A percentile compares a stretch with the other conserved stretches of the same genome.
These are phyloP conservation scores for Anticlea derivata DNA, from an alignment of 2,888 invertebrate species.

Conservation along the genomic window DNA sequence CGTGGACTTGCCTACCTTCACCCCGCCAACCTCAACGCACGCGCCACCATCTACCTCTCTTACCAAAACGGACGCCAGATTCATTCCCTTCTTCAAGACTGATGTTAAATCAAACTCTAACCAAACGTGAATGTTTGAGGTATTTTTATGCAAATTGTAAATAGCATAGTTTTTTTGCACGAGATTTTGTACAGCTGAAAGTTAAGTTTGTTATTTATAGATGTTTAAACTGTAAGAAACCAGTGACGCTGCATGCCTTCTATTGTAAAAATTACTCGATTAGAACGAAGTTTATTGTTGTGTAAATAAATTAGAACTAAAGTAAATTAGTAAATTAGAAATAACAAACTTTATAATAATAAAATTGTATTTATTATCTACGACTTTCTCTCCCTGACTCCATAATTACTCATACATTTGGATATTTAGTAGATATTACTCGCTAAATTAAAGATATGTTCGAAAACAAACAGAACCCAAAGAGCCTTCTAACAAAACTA, in stretches of 20 bases:
- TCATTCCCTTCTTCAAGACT: constrained; percentile 58
- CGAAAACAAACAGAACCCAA: constrained; percentile 40
- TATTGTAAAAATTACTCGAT: constrained; percentile 40
- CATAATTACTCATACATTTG: constrained; percentile 30
- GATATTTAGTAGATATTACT: constrained; percentile 41
- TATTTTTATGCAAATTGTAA: constrained; percentile 29
- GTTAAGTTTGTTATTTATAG: constrained; percentile 16
- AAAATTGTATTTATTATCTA: constrained; percentile 77
- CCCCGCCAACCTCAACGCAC: constrained; percentile 65
- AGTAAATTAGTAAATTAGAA: constrained; percentile 52
- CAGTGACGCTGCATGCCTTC: constrained; percentile 32
- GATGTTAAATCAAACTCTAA: constrained; percentile 39
- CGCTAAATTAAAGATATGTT: constrained; percentile 39
- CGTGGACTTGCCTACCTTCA: constrained; percentile 85
- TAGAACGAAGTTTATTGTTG: constrained; percentile 45
- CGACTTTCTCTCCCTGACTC: constrained; percentile 38
- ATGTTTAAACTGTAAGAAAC: constrained; percentile 4
- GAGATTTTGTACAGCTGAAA: constrained; percentile 31
- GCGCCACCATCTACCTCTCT: constrained; percentile 44
- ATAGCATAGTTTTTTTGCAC: constrained; percentile 24
- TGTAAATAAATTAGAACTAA: constrained; percentile 68
- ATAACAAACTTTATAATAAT: constrained; percentile 69
- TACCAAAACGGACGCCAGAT: constrained; percentile 50
- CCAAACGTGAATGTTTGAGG: constrained; percentile 32
- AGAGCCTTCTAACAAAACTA: constrained; percentile 36